A percentile compares a stretch with the other conserved stretches of the same genome.
Conservation (phyloP, 2,113 vertebrate genomes). For the Saimiri boliviensis region DNA sequence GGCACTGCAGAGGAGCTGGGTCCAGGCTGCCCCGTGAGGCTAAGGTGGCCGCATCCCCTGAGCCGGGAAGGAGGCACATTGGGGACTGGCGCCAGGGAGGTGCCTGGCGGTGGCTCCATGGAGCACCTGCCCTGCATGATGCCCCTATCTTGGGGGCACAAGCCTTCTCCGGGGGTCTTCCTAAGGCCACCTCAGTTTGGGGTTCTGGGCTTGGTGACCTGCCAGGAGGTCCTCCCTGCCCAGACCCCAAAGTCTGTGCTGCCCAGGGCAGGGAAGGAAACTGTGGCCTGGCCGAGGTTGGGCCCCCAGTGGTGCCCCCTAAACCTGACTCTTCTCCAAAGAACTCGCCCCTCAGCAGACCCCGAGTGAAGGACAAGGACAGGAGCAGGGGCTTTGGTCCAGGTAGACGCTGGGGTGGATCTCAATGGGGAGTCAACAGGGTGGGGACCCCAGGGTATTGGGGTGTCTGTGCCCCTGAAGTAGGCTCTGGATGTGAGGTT, state of each 20-base stretch:
- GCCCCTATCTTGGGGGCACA: background rate
- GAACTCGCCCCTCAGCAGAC: rapidly evolving
- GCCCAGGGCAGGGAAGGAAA: background rate
- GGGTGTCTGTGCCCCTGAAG: too few relatives aligned
- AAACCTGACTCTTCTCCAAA: rapidly evolving
- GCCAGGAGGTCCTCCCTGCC: background rate
- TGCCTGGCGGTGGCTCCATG: too few relatives aligned
- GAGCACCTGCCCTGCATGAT: too few relatives aligned
- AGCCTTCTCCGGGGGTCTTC: background rate
- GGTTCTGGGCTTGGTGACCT: background rate
- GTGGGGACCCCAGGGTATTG: too few relatives aligned
- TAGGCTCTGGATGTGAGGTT: background rate
- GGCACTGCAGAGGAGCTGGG: background rate
- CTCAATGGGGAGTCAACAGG: rapidly evolving
- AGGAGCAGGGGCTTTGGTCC: rapidly evolving
- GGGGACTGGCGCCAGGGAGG: too few relatives aligned
- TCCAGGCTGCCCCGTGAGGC: rapidly evolving
- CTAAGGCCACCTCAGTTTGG: background rate
- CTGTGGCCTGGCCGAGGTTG: rapidly evolving
- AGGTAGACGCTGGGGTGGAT: rapidly evolving
- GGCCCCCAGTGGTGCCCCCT: rapidly evolving
- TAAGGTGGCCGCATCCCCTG: rapidly evolving
- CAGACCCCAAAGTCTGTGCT: background rate
- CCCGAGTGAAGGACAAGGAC: background rate
- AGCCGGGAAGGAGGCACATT: too few relatives aligned